phyloP scores from a whole-genome alignment of 1,140 invertebrate genomes.

The Cydia pomonella region DNA sequence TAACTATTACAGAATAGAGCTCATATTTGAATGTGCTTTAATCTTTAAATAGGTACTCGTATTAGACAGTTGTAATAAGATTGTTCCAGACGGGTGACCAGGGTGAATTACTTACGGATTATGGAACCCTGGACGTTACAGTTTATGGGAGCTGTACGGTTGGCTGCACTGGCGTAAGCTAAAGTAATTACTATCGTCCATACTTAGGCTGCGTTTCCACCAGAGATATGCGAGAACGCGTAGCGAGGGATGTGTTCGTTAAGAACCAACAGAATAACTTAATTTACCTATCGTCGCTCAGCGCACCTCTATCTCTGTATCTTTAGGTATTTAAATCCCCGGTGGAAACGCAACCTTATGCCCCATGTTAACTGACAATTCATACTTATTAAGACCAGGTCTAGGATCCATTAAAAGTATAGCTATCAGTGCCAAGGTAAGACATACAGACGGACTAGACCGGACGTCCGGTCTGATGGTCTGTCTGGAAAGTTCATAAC shows the following conservation, averaged over 20 bases:
- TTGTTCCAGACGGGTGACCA: slow-evolving; percentile 1
- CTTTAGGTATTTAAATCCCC: too few species aligned
- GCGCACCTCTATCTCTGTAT: too few species aligned
- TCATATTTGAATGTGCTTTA: neutral
- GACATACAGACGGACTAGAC: neutral
- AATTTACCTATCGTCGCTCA: too few species aligned
- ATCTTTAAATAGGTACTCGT: neutral
- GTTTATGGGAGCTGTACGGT: neutral
- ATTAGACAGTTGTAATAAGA: neutral
- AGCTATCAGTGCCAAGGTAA: too few species aligned
- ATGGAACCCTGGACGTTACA: slow-evolving; percentile 10
- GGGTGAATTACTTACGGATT: slow-evolving; percentile 26
- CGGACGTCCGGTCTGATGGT: slow-evolving; percentile 1
- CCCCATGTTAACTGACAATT: too few species aligned
- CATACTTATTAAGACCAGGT: too few species aligned
- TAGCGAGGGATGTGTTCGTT: too few species aligned
- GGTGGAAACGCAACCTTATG: too few species aligned
- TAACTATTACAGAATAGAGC: neutral
- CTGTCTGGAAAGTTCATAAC: neutral
- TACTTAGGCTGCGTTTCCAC: too few species aligned
- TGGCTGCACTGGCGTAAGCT: slow-evolving; percentile 12
- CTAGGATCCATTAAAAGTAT: too few species aligned
- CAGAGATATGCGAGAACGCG: too few species aligned
- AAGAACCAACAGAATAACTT: too few species aligned
- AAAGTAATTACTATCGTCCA: neutral